phyloP scores from a whole-genome alignment of 2,888 invertebrate species.

The Tryphoninae sp. region DNA sequence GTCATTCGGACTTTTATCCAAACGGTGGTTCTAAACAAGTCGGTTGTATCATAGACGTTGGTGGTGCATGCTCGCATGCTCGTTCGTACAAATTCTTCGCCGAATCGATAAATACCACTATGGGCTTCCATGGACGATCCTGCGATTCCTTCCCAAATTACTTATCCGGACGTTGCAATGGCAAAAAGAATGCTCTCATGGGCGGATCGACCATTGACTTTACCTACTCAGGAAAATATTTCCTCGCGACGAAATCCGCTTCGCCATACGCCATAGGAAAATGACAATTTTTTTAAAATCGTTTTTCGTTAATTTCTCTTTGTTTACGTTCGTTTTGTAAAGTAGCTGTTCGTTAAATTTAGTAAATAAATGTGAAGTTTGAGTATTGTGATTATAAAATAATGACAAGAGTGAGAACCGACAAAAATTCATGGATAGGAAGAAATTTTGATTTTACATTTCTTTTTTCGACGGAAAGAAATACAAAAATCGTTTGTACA shows the following conservation, averaged over 20 bases:
- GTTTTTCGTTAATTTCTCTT: neutral
- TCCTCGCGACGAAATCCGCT: conserved; percentile 65
- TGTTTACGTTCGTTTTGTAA: neutral
- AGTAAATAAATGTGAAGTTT: neutral
- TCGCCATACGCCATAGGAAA: conserved; percentile 70
- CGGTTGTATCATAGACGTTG: conserved; percentile 70
- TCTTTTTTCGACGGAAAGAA: too few relatives aligned
- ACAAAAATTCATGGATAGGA: too few relatives aligned
- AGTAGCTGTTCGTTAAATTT: neutral
- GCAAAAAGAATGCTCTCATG: conserved; percentile 55
- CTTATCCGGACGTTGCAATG: conserved; percentile 55
- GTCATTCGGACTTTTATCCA: conserved; percentile 79
- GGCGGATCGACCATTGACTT: conserved; percentile 60
- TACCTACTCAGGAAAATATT: conserved; percentile 67
- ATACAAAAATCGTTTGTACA: too few relatives aligned
- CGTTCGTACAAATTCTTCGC: conserved; percentile 73
- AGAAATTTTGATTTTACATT: too few relatives aligned
- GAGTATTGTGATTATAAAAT: too few relatives aligned
- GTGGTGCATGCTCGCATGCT: conserved; percentile 75
- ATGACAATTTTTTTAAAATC: neutral
- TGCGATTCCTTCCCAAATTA: conserved; percentile 59
- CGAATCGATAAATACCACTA: conserved; percentile 73
- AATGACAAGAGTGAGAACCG: too few relatives aligned
- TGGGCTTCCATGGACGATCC: conserved; percentile 65
- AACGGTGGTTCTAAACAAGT: conserved; percentile 78